Evolutionary conservation across 1,140 invertebrate genomes (phyloP).

Genomic region (Acromyrmex heyeri): DNA sequence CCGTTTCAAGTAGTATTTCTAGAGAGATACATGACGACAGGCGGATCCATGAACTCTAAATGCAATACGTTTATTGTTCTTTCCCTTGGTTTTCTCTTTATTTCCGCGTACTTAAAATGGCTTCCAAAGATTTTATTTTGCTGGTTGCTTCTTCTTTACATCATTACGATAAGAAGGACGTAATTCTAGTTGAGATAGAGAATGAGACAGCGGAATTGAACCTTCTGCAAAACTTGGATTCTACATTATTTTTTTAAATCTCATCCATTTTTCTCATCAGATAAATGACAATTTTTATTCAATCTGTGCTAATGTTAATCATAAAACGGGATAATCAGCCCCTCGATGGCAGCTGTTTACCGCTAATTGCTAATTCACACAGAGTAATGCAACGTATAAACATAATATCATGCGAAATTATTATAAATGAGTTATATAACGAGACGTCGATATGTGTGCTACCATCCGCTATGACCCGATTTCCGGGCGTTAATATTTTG

Average conservation of each 20-base stretch:
- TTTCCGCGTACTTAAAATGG: background rate
- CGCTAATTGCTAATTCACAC: constrained; percentile 48
- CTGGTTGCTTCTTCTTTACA: background rate
- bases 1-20: constrained; percentile 45
- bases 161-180: background rate
- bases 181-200: background rate
- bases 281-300: constrained; percentile 19
- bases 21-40: constrained; percentile 24
- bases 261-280: background rate
- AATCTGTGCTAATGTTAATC: constrained; percentile 25
- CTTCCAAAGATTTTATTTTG: background rate
- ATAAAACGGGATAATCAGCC: background rate
- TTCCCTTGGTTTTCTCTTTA: background rate
- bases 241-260: background rate
- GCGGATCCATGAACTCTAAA: constrained; percentile 18
- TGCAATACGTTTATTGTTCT: constrained; percentile 15
- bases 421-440: constrained; percentile 30
- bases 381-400: constrained; percentile 48
- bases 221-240: background rate
- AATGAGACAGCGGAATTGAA: background rate
- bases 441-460: constrained; percentile 36
- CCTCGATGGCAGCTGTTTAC: background rate
- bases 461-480: constrained; percentile 29
- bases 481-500: constrained; percentile 46
- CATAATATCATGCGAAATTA: constrained; percentile 45